Percentiles rank a stretch among this genome's conserved stretches.
Conservation (phyloP, 1,140 invertebrate genomes). For the Patella vulgata region DNA sequence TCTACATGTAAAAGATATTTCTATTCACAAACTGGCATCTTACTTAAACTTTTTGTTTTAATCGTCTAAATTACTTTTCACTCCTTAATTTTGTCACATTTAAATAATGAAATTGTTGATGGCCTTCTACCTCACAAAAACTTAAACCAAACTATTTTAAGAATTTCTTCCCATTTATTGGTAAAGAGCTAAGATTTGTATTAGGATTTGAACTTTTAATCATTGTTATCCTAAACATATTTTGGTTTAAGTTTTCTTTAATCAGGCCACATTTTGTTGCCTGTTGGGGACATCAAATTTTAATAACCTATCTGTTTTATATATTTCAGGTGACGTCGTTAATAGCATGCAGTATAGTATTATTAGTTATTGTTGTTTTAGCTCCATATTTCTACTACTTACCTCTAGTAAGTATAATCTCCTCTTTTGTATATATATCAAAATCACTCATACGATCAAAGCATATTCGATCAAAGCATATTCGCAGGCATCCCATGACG, state of each 20-base stretch:
- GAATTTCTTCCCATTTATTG: too few relatives aligned
- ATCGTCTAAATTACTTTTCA: background rate
- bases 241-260: too few relatives aligned
- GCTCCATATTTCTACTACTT: slow-evolving; percentile 48
- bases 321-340: slow-evolving; percentile 39
- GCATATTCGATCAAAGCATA: too few relatives aligned
- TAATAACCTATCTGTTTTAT: background rate
- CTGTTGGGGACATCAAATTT: too few relatives aligned
- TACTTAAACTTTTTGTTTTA: background rate
- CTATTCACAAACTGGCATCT: background rate
- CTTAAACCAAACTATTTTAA: too few relatives aligned
- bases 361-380: slow-evolving; percentile 46
- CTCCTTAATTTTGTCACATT: background rate
- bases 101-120: background rate
- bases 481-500: too few relatives aligned
- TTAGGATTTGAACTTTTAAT: too few relatives aligned
- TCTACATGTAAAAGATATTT: background rate
- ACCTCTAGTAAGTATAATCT: slow-evolving; percentile 31
- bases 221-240: too few relatives aligned
- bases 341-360: slow-evolving; percentile 40
- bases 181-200: too few relatives aligned
- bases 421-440: too few relatives aligned
- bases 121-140: background rate
- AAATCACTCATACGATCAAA: too few relatives aligned
- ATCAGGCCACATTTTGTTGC: too few relatives aligned